Evolutionary conservation across 1,140 invertebrate genomes (phyloP).

Genomic region (Myzus persicae): DNA sequence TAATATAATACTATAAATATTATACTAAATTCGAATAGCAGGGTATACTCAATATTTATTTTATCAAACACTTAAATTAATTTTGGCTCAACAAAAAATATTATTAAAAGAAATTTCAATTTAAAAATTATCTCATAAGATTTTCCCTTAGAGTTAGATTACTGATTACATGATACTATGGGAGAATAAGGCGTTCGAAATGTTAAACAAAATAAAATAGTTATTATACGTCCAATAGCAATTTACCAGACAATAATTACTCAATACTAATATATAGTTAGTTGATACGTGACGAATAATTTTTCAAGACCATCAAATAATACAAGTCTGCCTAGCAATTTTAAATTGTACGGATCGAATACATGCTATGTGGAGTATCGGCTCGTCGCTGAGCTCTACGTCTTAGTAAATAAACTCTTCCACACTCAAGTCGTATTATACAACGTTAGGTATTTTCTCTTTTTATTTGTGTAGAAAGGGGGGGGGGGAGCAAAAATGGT

Average conservation of each 20-base stretch:
- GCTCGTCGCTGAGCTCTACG: not conserved
- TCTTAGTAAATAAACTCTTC: not conserved
- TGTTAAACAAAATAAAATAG: not conserved
- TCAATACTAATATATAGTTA: not conserved
- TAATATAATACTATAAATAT: too few relatives aligned
- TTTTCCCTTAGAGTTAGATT: not conserved
- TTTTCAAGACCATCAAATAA: not conserved
- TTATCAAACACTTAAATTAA: not conserved
- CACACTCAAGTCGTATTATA: not conserved
- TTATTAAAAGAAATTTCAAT: too few relatives aligned
- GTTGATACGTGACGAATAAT: not conserved
- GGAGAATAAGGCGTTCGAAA: not conserved
- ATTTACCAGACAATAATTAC: not conserved
- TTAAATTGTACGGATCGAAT: not conserved
- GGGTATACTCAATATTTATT: too few relatives aligned
- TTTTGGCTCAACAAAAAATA: not conserved
- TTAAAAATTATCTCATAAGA: too few relatives aligned
- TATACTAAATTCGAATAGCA: too few relatives aligned
- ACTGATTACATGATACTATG: not conserved
- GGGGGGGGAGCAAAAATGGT: not conserved
- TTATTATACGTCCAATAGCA: not conserved
- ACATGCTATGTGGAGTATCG: not conserved
- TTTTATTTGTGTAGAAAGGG: not conserved
- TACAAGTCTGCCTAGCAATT: not conserved
- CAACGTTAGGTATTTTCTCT: not conserved